These are phyloP conservation scores for Sylvilagus bachmani DNA, from an alignment of 2,113 vertebrate genomes.

Conservation along the genomic window DNA sequence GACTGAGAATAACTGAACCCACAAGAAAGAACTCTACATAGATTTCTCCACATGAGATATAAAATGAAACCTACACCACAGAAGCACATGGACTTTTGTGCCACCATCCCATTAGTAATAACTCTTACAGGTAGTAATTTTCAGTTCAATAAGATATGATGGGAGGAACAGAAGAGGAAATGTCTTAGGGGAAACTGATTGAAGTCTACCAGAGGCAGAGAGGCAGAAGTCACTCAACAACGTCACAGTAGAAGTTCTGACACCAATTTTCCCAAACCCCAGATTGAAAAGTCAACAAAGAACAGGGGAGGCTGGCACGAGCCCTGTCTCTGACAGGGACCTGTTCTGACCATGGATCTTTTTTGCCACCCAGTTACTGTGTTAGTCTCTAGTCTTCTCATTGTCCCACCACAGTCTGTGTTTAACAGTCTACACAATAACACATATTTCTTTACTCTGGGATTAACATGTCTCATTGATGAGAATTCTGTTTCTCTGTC, in stretches of 20 bases:
- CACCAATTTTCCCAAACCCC: not conserved
- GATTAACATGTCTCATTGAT: too few relatives aligned
- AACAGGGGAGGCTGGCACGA: not conserved
- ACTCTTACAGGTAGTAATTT: not conserved
- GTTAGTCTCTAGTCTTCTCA: too few relatives aligned
- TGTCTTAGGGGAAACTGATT: not conserved
- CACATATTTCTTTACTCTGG: not conserved
- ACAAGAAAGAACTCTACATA: not conserved
- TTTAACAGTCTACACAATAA: not conserved
- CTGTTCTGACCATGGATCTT: not conserved
- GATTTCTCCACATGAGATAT: fast-evolving
- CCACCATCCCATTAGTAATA: not conserved
- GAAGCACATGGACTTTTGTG: not conserved
- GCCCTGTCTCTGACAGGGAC: not conserved
- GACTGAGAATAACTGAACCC: not conserved
- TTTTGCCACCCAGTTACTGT: fast-evolving
- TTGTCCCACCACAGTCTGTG: not conserved
- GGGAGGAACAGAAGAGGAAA: not conserved
- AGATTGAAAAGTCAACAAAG: not conserved
- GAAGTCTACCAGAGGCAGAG: not conserved
- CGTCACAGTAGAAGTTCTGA: not conserved
- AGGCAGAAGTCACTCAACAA: not conserved
- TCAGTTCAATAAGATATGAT: not conserved
- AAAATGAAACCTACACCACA: fast-evolving
- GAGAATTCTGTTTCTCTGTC: not conserved